A percentile compares a stretch with the other conserved stretches of the same genome.
Conservation (phyloP, 1,140 invertebrate genomes). For the Drosophila ogumai region DNA sequence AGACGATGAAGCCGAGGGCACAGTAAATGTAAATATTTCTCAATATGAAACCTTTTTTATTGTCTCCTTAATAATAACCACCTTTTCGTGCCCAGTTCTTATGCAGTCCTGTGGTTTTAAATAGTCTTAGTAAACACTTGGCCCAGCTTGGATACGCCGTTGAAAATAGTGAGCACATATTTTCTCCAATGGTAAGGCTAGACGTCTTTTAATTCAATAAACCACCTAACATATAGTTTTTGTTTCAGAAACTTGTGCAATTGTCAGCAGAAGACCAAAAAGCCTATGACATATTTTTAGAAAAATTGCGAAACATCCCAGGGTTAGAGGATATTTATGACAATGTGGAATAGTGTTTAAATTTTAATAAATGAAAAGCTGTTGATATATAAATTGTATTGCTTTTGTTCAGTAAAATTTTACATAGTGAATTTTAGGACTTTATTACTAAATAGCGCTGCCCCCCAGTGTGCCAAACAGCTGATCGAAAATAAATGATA, state of each 20-base stretch:
- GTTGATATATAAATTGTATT: neutral
- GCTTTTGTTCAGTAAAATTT: neutral
- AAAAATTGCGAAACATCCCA: constrained; percentile 55
- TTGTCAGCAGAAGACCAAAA: constrained; percentile 52
- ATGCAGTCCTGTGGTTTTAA: constrained; percentile 51
- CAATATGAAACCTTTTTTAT: neutral
- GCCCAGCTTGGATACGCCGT: constrained; percentile 48
- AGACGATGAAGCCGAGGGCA: constrained; percentile 80
- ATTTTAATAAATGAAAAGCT: neutral
- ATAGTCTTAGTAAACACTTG: constrained; percentile 37
- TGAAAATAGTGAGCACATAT: constrained; percentile 64
- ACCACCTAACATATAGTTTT: neutral
- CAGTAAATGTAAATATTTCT: constrained; percentile 80
- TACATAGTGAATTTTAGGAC: neutral
- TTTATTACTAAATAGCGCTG: too few relatives aligned
- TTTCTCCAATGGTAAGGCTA: constrained; percentile 51
- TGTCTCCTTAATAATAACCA: neutral
- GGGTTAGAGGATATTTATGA: constrained; percentile 73
- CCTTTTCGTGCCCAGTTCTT: constrained; percentile 42
- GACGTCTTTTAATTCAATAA: neutral
- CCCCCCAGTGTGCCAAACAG: too few relatives aligned
- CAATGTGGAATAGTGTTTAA: constrained; percentile 55
- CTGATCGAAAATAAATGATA: neutral
- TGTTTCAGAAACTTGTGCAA: constrained; percentile 51
- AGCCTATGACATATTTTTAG: constrained; percentile 49